Evolutionary conservation across 2,888 invertebrate species (phyloP).

Genomic region (Pyrrhosoma nymphula): DNA sequence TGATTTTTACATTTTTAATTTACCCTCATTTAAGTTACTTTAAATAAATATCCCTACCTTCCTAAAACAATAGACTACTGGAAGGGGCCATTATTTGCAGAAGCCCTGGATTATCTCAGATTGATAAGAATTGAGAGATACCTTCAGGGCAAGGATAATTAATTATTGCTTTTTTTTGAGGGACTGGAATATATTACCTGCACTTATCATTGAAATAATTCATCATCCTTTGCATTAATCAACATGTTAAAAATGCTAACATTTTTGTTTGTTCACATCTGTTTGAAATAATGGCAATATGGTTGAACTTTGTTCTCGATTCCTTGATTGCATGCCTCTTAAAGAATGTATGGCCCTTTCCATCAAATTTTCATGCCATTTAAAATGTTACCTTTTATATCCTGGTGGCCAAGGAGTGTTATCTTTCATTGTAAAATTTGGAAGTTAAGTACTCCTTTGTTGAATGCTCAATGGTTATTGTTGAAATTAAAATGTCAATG

Average conservation of each 20-base stretch:
- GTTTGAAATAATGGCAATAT: background rate
- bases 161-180: too few relatives aligned
- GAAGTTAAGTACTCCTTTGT: background rate
- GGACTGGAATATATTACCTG: background rate
- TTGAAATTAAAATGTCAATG: background rate
- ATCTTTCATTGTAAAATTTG: background rate
- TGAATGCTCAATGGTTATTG: background rate
- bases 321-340: background rate
- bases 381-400: background rate
- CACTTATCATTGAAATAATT: background rate
- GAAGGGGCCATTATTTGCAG: background rate
- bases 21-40: background rate
- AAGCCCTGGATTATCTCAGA: background rate
- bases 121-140: background rate
- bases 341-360: background rate
- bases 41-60: background rate
- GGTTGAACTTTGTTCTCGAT: background rate
- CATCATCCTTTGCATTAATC: background rate
- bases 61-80: background rate
- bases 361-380: background rate
- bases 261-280: background rate
- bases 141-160: background rate
- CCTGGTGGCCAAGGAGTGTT: background rate
- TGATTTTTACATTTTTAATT: conserved; percentile 21
- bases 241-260: background rate